Conservation (phyloP, 2,888 invertebrate genomes). For the Phalera bucephala region DNA sequence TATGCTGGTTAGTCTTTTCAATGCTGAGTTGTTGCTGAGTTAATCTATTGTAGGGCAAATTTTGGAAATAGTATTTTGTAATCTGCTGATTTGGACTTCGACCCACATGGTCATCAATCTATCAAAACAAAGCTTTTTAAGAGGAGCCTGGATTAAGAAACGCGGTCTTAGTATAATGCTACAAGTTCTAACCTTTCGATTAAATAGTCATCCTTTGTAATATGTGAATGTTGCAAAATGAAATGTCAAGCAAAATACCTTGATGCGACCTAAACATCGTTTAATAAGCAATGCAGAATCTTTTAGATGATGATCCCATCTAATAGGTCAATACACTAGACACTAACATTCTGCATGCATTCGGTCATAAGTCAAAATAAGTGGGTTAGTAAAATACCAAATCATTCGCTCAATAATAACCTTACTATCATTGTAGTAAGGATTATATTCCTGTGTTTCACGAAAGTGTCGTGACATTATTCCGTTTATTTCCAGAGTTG, state of each 20-base stretch:
- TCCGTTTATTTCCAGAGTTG: constrained; percentile 61
- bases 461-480: constrained; percentile 45
- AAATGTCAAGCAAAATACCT: background rate
- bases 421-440: constrained; percentile 8
- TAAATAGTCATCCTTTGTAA: too few relatives aligned
- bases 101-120: too few relatives aligned
- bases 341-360: constrained; percentile 28
- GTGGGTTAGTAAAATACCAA: constrained; percentile 37
- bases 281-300: background rate
- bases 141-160: too few relatives aligned
- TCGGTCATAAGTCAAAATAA: constrained; percentile 23
- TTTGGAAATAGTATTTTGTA: too few relatives aligned
- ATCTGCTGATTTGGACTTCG: too few relatives aligned
- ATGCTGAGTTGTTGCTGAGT: too few relatives aligned
- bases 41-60: too few relatives aligned
- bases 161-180: too few relatives aligned
- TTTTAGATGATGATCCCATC: background rate
- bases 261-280: background rate
- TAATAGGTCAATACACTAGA: constrained; percentile 6
- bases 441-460: constrained; percentile 9
- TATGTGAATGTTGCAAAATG: too few relatives aligned
- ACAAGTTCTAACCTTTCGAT: too few relatives aligned
- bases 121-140: too few relatives aligned
- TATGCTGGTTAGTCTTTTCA: too few relatives aligned
- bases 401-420: constrained; percentile 10